These are phyloP conservation scores for Trypoxylon attenuatum DNA, from an alignment of 2,888 invertebrate genomes.

Conservation along the genomic window DNA sequence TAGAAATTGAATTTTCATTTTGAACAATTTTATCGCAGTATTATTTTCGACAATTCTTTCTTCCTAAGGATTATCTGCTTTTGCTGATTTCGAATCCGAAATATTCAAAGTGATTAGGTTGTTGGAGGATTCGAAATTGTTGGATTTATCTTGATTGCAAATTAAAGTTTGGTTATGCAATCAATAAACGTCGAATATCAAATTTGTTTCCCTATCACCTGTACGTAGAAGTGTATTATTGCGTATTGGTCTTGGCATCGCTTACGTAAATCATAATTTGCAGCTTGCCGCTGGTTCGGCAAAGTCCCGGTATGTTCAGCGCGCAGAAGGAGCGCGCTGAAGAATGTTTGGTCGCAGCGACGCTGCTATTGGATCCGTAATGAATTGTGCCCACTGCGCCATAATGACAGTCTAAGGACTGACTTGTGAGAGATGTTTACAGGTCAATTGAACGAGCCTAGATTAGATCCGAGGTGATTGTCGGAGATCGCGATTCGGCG, in stretches of 20 bases:
- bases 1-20: no score
- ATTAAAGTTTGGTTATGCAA: no score
- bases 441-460: constrained; percentile 5
- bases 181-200: not conserved
- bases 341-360: constrained; percentile 30
- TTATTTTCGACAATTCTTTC: no score
- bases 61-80: no score
- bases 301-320: no score
- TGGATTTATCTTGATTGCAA: no score
- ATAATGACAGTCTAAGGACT: constrained; percentile 1
- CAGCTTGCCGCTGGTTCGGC: no score
- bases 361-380: constrained; percentile 1
- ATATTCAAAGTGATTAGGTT: no score
- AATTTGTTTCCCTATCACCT: not conserved
- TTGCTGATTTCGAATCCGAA: no score
- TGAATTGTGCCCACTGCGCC: constrained; percentile 2
- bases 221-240: constrained; percentile 8
- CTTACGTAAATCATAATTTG: constrained; percentile 46
- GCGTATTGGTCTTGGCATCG: constrained; percentile 1
- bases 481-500: not conserved
- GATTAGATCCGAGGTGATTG: not conserved
- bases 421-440: constrained; percentile 21
- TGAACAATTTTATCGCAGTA: no score
- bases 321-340: no score
- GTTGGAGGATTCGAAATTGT: no score